Evolutionary conservation across 1,140 invertebrate genomes (phyloP), one percentile per base, ranked within the genome.

Genomic region (Lepidotrigona ventralis): DNA sequence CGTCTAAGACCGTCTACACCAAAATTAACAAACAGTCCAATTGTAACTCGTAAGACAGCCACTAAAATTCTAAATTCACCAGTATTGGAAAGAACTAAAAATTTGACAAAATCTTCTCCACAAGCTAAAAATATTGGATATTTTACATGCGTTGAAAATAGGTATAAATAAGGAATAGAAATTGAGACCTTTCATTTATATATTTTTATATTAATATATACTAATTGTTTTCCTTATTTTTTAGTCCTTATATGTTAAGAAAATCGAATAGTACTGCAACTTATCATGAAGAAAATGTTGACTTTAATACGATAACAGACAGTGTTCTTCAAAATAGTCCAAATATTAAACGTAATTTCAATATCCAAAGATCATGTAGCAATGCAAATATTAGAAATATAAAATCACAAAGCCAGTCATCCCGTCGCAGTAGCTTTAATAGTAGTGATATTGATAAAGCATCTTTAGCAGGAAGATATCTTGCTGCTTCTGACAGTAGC

Each of bases 21-120:
- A 76, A 92, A 92, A 85, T 85, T 92, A 77, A 92, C 89, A 14
- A 92, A 89, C 66, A 92, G 91, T 86, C 91, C 91, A 60, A 91
- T 92, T 71, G 79, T 91, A 79, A 83, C 71, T n/a, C 90, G 91
- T 58, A 92, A 91, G 71, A 85, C 85, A 51, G 53, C 85, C 3
- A 87, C 85, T 23, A 89, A 88, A 82, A 86, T 89, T 17, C 72
- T 91, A 39, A 86, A 89, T 79, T 90, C 91, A 14, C 86, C 90
- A 26, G 83, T 86, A 39, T 79, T 91, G 33, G 90, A 91, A 39
- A 89, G 86, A 85, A 84, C 90, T 75, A 92, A 90, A 60, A 84
- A 90, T 51, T 66, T 91, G 23, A 46, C 76, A n/a, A 91, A 92
- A 83, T 78, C 86, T 68, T 83, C 84, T 17, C 80, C 80, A 60